Evolutionary conservation across 2,113 vertebrate genomes (phyloP), one percentile per base, ranked within the genome.

Genomic region (Bufo gargarizans): DNA sequence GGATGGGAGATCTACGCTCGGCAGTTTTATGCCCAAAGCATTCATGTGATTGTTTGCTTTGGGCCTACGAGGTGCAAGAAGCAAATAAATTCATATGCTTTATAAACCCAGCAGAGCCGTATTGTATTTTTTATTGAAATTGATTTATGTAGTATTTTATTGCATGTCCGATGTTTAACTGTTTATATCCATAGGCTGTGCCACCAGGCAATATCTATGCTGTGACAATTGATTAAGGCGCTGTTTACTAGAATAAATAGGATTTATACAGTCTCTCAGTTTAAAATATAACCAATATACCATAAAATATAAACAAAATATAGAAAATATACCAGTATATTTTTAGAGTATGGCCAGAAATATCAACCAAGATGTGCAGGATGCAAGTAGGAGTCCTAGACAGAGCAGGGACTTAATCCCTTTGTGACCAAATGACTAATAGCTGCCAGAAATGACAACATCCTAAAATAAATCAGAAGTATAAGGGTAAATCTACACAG

Each of bases 21-120:
- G 9, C 22, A 47, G 50, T 47, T 69, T 83, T 84, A 84, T 84
- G 58, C 81, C 56, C n/a, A 17, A 56, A 84, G 87, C 69, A 55
- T 45, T 76, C 43, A 45, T 78, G 58, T 61, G 43, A 45, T 84
- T 69, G 82, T 77, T 83, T 77, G 58, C 82, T 88, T 84, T 65
- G n/a, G 22, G n/a, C 71, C 22, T 78, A 50, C 56, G 45, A 61
- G 74, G 82, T 77, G 50, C 45, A 33, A 43, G 45, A 56, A 58
- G 17, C 22, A 47, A 77, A 55, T 84, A 78, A 88, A 88, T 84
- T 53, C 47, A 67, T 77, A 83, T 50, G 58, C 69, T 14, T 50
- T 61, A 69, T 20, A 82, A 20, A 49, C 43, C 80, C 59, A 82
- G 59, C 45, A n/a, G 33, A 49, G 58, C 33, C 43, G 19, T 20